Evolutionary conservation across 1,140 invertebrate species (phyloP).

Genomic region (Papilio xuthus): DNA sequence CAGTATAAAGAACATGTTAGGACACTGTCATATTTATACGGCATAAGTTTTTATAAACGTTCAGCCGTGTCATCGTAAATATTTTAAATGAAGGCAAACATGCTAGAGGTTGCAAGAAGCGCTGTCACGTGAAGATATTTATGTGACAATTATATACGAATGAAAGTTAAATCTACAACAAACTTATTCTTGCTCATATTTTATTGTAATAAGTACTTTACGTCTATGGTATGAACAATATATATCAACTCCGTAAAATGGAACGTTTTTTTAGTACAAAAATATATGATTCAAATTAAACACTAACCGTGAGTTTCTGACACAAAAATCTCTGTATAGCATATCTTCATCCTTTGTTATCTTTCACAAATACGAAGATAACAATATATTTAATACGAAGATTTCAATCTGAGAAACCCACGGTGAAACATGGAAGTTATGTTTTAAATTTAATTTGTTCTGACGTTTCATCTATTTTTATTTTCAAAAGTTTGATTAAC

Average conservation of each 20-base stretch:
- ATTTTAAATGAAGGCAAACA: constrained; percentile 23
- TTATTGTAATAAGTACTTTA: too few relatives aligned
- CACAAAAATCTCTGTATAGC: too few relatives aligned
- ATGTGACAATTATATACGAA: constrained; percentile 3
- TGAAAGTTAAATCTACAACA: neutral
- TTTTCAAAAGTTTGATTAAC: neutral
- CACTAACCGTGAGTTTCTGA: too few relatives aligned
- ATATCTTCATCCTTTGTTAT: too few relatives aligned
- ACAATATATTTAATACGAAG: too few relatives aligned
- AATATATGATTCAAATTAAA: too few relatives aligned
- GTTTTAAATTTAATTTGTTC: neutral
- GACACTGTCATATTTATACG: constrained; percentile 3
- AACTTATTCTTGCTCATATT: neutral
- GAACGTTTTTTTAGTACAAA: too few relatives aligned
- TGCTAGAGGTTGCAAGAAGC: constrained; percentile 17
- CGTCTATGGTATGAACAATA: too few relatives aligned
- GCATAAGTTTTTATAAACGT: constrained; percentile 1
- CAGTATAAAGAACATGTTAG: constrained; percentile 21
- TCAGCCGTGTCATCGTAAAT: constrained; percentile 18
- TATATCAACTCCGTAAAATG: too few relatives aligned
- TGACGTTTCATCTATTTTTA: neutral
- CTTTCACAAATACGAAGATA: too few relatives aligned
- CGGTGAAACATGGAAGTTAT: neutral
- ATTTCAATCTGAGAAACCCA: neutral
- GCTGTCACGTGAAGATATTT: neutral